These are phyloP conservation scores for Meiosimyza platycephala DNA, from an alignment of 2,888 invertebrate species.

Conservation along the genomic window DNA sequence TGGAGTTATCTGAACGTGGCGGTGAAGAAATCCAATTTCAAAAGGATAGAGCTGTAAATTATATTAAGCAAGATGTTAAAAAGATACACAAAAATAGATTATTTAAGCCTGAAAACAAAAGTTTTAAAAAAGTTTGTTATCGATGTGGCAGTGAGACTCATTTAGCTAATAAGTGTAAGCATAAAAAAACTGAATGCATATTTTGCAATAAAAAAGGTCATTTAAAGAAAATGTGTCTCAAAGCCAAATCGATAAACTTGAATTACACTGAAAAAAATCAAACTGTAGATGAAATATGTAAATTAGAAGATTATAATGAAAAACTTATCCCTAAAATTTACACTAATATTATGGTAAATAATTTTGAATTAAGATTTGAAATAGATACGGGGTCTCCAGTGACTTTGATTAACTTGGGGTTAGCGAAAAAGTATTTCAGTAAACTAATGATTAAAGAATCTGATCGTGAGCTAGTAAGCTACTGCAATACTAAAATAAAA, in stretches of 20 bases:
- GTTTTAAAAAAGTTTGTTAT: neutral
- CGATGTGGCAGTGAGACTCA: constrained; percentile 1
- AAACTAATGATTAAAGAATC: neutral
- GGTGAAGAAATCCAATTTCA: neutral
- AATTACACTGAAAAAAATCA: neutral
- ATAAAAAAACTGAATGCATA: neutral
- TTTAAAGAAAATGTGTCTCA: neutral
- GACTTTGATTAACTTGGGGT: neutral
- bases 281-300: neutral
- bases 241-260: neutral
- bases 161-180: neutral
- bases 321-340: neutral
- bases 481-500: neutral
- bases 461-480: neutral
- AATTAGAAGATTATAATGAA: neutral
- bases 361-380: neutral
- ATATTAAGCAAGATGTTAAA: neutral
- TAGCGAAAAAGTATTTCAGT: neutral
- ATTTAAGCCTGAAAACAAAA: neutral
- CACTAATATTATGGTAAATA: neutral
- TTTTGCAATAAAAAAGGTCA: constrained; percentile 13
- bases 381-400: constrained; percentile 31
- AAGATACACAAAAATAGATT: neutral
- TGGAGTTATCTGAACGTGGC: neutral
- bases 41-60: neutral